Evolutionary conservation across 64 coral and sea anemone genomes (phyloP).

Genomic region (Pachyseris speciosa): DNA sequence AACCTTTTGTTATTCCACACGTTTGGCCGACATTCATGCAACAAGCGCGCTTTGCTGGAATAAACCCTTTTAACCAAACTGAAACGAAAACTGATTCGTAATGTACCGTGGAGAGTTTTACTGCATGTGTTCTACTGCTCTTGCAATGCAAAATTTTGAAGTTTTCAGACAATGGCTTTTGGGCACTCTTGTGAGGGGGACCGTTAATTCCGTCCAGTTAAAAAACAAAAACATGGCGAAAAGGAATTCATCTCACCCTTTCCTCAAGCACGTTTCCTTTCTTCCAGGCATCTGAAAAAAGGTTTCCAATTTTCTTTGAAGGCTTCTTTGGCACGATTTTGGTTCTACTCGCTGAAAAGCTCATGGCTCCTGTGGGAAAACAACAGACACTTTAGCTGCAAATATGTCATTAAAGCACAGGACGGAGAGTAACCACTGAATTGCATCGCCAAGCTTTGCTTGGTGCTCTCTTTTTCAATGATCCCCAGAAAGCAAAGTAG

Average conservation of each 20-base stretch:
- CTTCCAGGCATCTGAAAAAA: constrained; percentile 96
- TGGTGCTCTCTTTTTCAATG: too few relatives aligned
- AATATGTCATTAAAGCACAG: background rate
- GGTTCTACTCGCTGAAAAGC: constrained; percentile 66
- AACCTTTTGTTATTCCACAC: background rate
- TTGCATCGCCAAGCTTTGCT: too few relatives aligned
- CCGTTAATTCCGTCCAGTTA: too few relatives aligned
- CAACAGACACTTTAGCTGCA: too few relatives aligned
- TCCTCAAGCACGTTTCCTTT: constrained; percentile 74
- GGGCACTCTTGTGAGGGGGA: too few relatives aligned
- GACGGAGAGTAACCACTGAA: background rate
- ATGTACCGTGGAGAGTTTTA: too few relatives aligned
- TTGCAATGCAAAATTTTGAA: too few relatives aligned
- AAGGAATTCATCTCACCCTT: constrained; percentile 37
- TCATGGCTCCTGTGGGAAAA: constrained; percentile 46
- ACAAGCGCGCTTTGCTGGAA: background rate
- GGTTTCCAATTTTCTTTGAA: constrained; percentile 81
- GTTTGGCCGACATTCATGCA: background rate
- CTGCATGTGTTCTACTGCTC: too few relatives aligned
- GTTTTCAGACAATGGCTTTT: too few relatives aligned
- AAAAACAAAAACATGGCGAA: background rate
- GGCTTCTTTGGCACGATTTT: constrained; percentile 44
- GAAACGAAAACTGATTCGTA: too few relatives aligned
- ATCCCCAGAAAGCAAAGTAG: too few relatives aligned
- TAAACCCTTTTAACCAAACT: too few relatives aligned